Base-by-base conservation (phyloP, 2,113 vertebrate genomes). In the Hiodon alosoides region DNA sequence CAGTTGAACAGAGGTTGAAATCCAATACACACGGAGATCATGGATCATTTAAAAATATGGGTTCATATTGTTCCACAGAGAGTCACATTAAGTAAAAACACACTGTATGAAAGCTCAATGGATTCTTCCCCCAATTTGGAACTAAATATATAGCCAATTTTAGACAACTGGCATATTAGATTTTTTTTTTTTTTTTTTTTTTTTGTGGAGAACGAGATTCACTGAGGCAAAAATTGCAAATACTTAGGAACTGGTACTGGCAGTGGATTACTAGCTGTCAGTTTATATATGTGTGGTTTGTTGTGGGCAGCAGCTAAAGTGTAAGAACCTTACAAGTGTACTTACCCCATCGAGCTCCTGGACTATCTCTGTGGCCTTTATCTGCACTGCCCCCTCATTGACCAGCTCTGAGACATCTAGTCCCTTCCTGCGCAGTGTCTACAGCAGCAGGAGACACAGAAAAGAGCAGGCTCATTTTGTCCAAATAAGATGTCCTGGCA, bases 391-490 rank as follows among this genome's bases (percentile, higher is more conserved):
- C 57, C 94, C 94, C 0, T 94, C 94, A 3, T 87, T 82, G 75
- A 95, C 94, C 64, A 94, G 69, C 80, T 94, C 96, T 0, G 91
- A 81, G 76, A 85, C 79, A 0, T 96, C 93, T 1, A 95, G 79
- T 3, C 92, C 92, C 78, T 95, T 97, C 83, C 93, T 91, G 66
- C 93, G 94, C 84, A 98, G 87, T 0, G 95, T 96, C 96, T 98
- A 57, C 46, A 71, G 71, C 3, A 4, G 14, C 66, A 47, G 82
- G 48, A 14, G 77, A 7, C 16, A 5, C 57, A 78, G 60, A 78
- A 72, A 13, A 48, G 9, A 53, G 11, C 51, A 31, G 17, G 62
- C 3, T 65, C 8, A 17, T 5, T 31, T 31, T 31, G 31, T 31
- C 31, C 31, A 31, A 31, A 31, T 31, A 31, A 31, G 31, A 31